Percentiles rank a stretch among this genome's conserved stretches.
phyloP scores from a whole-genome alignment of 2,888 invertebrate genomes.

The Acanthococcus lagerstroemiae region DNA sequence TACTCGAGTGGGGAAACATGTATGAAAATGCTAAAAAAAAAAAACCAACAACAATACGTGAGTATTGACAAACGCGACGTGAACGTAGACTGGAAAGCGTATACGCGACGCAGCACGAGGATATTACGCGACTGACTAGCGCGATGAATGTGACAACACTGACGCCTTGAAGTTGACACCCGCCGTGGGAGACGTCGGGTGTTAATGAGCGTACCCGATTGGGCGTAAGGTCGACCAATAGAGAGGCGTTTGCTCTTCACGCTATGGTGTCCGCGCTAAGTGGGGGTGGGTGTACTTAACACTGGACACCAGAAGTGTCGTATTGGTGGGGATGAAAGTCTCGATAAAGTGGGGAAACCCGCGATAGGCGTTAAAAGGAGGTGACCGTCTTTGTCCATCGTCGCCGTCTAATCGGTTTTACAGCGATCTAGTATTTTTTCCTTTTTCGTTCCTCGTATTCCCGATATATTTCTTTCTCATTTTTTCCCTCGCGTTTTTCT shows the following conservation, averaged over 20 bases:
- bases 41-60: neutral
- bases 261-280: constrained; percentile 32
- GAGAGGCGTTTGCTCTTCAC: constrained; percentile 36
- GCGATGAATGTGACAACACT: constrained; percentile 36
- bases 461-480: neutral
- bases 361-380: constrained; percentile 30
- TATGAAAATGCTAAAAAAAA: neutral
- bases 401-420: constrained; percentile 28
- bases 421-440: neutral
- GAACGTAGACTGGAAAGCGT: no score
- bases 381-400: constrained; percentile 29
- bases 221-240: constrained; percentile 37
- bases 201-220: constrained; percentile 44
- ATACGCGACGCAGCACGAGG: constrained; percentile 28
- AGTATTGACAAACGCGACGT: neutral
- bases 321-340: constrained; percentile 28
- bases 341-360: constrained; percentile 27
- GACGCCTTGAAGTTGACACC: constrained; percentile 40
- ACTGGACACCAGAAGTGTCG: constrained; percentile 23
- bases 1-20: neutral
- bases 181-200: constrained; percentile 41
- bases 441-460: neutral
- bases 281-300: constrained; percentile 21
- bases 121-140: constrained; percentile 32
- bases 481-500: neutral